phyloP scores from a whole-genome alignment of 2,888 invertebrate genomes.

The Agriotes lineatus region DNA sequence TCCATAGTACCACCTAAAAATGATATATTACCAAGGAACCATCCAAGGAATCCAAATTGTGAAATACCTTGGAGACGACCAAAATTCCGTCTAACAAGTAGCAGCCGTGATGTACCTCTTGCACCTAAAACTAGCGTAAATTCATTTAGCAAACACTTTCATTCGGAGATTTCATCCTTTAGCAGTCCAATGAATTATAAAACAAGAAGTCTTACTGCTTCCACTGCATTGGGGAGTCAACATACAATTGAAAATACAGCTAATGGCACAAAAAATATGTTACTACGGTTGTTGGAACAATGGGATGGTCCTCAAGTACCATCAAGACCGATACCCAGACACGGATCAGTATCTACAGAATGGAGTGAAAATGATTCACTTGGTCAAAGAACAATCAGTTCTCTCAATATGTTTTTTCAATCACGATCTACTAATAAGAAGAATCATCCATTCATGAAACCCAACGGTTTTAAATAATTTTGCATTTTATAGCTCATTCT shows the following conservation, averaged over 20 bases:
- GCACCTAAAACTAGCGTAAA: conserved; percentile 43
- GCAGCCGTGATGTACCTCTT: conserved; percentile 79
- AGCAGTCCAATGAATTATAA: conserved; percentile 23
- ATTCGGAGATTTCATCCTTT: conserved; percentile 49
- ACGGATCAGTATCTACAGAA: conserved; percentile 82
- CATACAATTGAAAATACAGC: conserved; percentile 65
- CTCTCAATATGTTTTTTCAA: conserved; percentile 84
- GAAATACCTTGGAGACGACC: conserved; percentile 67
- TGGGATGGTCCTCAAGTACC: conserved; percentile 76
- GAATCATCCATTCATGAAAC: conserved; percentile 59
- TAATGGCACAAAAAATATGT: conserved; percentile 81
- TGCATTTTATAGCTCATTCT: conserved; percentile 14
- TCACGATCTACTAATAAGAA: conserved; percentile 64
- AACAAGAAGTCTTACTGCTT: conserved; percentile 22
- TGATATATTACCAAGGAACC: conserved; percentile 34
- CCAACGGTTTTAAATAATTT: conserved; percentile 45
- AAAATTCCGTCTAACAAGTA: conserved; percentile 76
- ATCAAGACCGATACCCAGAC: conserved; percentile 70
- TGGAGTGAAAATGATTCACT: conserved; percentile 80
- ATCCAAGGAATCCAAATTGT: conserved; percentile 45
- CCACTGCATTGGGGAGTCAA: neutral
- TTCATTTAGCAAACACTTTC: conserved; percentile 51
- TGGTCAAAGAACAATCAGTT: conserved; percentile 83
- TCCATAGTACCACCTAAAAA: conserved; percentile 46
- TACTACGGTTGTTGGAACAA: conserved; percentile 80